phyloP scores from a whole-genome alignment of 2,888 invertebrate species.

The Calameuta filiformis region DNA sequence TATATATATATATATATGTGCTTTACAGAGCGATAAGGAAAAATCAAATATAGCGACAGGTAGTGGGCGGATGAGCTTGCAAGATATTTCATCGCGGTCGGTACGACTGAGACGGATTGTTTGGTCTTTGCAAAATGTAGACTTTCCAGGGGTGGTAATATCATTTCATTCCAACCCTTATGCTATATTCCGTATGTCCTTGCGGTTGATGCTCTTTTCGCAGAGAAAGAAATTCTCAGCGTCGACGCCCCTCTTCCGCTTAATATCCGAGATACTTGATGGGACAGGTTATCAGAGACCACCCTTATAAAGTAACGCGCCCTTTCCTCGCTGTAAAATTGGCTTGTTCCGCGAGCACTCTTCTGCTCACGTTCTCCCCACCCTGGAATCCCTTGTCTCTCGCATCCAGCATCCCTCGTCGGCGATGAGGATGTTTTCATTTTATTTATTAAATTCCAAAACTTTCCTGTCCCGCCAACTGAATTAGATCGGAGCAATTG shows the following conservation, averaged over 20 bases:
- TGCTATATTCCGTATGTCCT: too few species aligned
- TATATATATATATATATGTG: too few species aligned
- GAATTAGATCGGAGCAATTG: too few species aligned
- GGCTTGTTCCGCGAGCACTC: conserved; percentile 7
- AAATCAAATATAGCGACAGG: not conserved
- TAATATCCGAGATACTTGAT: conserved; percentile 9
- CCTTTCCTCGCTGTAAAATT: conserved; percentile 4
- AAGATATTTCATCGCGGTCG: too few species aligned
- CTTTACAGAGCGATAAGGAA: not conserved
- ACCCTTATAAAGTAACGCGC: conserved; percentile 1
- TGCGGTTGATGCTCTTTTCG: too few species aligned
- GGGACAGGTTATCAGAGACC: conserved; percentile 7
- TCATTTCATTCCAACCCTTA: too few species aligned
- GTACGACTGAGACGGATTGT: too few species aligned
- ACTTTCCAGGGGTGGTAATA: too few species aligned
- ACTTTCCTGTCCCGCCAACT: not conserved
- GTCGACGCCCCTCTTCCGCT: conserved; percentile 8
- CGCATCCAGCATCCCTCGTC: not conserved
- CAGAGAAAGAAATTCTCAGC: not conserved
- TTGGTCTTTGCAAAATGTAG: too few species aligned
- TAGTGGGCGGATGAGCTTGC: too few species aligned
- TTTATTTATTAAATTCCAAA: conserved; percentile 1
- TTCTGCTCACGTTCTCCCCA: not conserved
- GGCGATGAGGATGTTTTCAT: not conserved
- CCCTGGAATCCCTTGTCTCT: too few species aligned